These are phyloP conservation scores for Phoenicopterus ruber DNA, from an alignment of 2,113 vertebrate genomes.

Conservation along the genomic window DNA sequence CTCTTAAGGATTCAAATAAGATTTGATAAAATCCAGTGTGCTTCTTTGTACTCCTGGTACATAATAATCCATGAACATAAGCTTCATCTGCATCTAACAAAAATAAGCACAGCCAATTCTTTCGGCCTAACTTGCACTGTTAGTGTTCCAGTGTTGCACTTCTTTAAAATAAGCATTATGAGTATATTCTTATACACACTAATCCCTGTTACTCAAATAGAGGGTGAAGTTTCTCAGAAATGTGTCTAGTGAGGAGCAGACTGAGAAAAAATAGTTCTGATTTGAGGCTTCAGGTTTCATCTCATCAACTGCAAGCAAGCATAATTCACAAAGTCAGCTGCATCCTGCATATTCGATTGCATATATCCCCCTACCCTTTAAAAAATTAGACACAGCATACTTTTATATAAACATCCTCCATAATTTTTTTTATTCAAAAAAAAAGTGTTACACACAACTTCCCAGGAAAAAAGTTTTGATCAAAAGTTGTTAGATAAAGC, in stretches of 20 bases:
- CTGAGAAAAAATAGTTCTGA: not conserved
- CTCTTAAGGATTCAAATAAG: not conserved
- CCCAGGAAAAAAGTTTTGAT: not conserved
- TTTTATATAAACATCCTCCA: too few species aligned
- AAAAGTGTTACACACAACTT: not conserved
- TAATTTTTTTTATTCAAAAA: not conserved
- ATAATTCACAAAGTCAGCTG: not conserved
- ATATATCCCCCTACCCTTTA: not conserved
- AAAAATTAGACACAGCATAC: not conserved
- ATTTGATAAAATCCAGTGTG: not conserved
- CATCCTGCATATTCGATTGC: not conserved
- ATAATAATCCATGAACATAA: not conserved
- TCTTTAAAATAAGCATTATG: not conserved
- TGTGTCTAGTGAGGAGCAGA: accelerated
- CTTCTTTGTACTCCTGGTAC: not conserved
- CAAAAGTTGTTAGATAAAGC: not conserved
- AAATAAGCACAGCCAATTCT: not conserved
- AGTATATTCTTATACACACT: not conserved
- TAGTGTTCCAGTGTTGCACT: not conserved
- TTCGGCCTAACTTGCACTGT: not conserved
- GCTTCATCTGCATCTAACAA: not conserved
- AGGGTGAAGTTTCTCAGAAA: not conserved
- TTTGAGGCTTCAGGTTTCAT: not conserved
- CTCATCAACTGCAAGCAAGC: not conserved
- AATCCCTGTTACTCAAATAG: not conserved